phyloP scores from a whole-genome alignment of 1,140 invertebrate species.

The Contarinia nasturtii region DNA sequence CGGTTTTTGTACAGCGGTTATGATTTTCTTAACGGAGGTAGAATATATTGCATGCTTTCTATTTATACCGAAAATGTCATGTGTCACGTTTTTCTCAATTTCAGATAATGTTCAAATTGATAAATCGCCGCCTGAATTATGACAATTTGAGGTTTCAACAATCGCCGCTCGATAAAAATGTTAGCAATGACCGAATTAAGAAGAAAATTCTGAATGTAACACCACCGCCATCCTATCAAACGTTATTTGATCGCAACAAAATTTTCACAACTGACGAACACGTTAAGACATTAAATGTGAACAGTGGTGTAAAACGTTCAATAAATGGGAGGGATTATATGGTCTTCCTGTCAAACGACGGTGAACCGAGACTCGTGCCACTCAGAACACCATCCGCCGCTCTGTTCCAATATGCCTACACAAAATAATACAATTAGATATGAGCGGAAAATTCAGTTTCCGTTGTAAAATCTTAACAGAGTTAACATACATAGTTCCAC shows the following conservation, averaged over 20 bases:
- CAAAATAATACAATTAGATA: too few species aligned
- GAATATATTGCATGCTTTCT: slow-evolving; percentile 6
- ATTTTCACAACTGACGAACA: not conserved
- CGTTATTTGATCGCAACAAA: slow-evolving; percentile 12
- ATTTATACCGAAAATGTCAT: too few species aligned
- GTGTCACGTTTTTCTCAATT: too few species aligned
- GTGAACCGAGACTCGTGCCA: slow-evolving; percentile 42
- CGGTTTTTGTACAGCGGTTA: slow-evolving; percentile 33
- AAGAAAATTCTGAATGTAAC: slow-evolving; percentile 7
- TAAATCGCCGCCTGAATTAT: too few species aligned
- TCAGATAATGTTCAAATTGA: too few species aligned
- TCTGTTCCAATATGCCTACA: slow-evolving; percentile 38
- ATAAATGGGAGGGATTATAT: slow-evolving; percentile 62
- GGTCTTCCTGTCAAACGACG: slow-evolving; percentile 33
- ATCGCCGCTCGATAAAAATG: not conserved
- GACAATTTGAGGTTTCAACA: not conserved
- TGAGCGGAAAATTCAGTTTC: too few species aligned
- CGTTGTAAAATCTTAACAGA: too few species aligned
- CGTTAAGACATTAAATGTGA: not conserved
- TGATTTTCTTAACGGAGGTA: slow-evolving; percentile 43
- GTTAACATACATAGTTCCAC: too few species aligned
- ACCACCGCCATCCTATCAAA: slow-evolving; percentile 30
- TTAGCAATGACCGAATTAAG: not conserved
- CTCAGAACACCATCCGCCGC: slow-evolving; percentile 49
- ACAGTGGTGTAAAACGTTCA: slow-evolving; percentile 21